Percentiles rank a stretch among this genome's conserved stretches.
These are phyloP conservation scores for Proisotoma minuta DNA, from an alignment of 2,888 invertebrate genomes.

Conservation along the genomic window DNA sequence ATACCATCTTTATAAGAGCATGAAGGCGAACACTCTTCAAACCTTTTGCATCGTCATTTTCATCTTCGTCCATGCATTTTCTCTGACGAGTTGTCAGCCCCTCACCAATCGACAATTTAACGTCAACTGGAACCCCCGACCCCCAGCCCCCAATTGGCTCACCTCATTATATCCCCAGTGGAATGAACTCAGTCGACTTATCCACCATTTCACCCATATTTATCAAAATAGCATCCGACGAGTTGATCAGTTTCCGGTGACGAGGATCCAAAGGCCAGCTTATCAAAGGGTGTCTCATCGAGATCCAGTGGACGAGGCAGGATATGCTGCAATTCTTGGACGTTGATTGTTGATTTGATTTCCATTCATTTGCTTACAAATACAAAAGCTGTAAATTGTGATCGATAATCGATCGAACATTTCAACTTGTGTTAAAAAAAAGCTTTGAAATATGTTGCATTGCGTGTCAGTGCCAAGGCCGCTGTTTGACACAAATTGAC, in stretches of 20 bases:
- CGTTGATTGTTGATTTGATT: not conserved
- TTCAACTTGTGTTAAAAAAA: too few species aligned
- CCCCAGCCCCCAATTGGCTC: not conserved
- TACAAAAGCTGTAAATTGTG: too few species aligned
- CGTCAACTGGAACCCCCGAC: not conserved
- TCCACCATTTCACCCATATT: not conserved
- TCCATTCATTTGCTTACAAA: too few species aligned
- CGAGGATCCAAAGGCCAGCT: not conserved
- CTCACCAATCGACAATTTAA: not conserved
- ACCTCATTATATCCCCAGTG: not conserved
- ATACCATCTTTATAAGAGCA: too few species aligned
- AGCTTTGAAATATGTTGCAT: too few species aligned
- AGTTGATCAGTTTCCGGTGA: not conserved
- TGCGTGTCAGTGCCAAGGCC: too few species aligned
- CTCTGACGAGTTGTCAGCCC: too few species aligned
- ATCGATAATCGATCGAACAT: too few species aligned
- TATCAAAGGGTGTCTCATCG: not conserved
- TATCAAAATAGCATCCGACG: not conserved
- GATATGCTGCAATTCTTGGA: constrained; percentile 1
- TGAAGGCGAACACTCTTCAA: too few species aligned
- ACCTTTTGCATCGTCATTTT: too few species aligned
- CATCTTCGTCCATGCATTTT: too few species aligned
- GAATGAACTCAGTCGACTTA: not conserved
- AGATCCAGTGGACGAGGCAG: not conserved
- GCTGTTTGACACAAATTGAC: too few species aligned